Evolutionary conservation across 1,140 invertebrate genomes (phyloP), one percentile per base, ranked within the genome.

Genomic region (Pogonognathellus flavescens): DNA sequence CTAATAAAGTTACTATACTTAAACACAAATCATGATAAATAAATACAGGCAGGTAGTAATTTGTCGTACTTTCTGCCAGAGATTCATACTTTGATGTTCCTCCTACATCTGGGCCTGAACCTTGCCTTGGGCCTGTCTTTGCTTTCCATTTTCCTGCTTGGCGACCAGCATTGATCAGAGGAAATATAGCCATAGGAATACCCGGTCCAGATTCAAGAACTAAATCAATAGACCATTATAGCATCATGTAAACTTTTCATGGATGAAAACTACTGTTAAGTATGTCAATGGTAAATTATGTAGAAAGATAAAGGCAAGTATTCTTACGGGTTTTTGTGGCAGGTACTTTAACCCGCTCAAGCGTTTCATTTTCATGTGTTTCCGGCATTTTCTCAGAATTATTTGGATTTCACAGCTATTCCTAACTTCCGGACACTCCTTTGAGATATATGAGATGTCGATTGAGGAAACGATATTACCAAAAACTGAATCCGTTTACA

Each of bases 71-170:
- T 6, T 2, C 9, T 1, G 9, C 22, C 18, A 13, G 9, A 2
- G 11, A 5, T 62, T 1, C 20, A 14, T 66, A 11, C 0, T 3
- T 10, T n/a, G n/a, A n/a, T n/a, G n/a, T n/a, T n/a, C n/a, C n/a
- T 25, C 10, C 20, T 6, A 10, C 6, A 5, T 4, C 62, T 66
- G 13, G 76, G 31, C 18, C 5, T 22, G 14, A 14, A 14, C 53
- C 20, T 41, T 18, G 8, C 1, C 20, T n/a, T 41, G n/a, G n/a
- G n/a, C n/a, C n/a, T 18, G 14, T 18, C 18, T 82, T 82, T 31
- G 13, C 14, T 22, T 84, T 84, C 83, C 83, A 60, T 84, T 72
- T 60, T 25, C 60, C 50, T 72, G 83, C 81, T n/a, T 16, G 4
- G 0, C 31, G 53, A 0, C 31, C 81, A 41, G 57, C 31, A 31